phyloP scores from a whole-genome alignment of 2,797 vertebrate genomes.

The Mycteria americana region DNA sequence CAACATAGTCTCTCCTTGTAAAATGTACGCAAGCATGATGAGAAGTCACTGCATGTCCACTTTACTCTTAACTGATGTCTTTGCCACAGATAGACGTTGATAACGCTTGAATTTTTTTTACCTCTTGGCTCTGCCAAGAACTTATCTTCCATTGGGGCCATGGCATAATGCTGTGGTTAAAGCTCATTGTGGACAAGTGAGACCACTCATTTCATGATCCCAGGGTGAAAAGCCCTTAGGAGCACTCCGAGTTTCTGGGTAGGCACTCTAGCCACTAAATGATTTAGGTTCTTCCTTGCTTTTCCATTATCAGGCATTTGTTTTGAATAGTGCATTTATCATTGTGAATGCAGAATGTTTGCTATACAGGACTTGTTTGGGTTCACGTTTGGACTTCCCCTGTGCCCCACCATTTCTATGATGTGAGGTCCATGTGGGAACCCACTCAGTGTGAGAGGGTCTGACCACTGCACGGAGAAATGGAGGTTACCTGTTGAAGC shows the following conservation, averaged over 20 bases:
- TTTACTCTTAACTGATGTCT: background rate
- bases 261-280: background rate
- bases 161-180: background rate
- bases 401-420: background rate
- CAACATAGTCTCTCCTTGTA: background rate
- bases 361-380: background rate
- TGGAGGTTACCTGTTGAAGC: background rate
- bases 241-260: background rate
- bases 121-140: background rate
- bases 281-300: background rate
- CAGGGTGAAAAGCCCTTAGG: background rate
- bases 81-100: background rate
- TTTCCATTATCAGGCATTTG: background rate
- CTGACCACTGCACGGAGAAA: background rate
- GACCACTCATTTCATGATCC: background rate
- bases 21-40: background rate
- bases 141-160: background rate
- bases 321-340: background rate
- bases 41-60: background rate
- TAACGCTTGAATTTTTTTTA: background rate
- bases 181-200: background rate
- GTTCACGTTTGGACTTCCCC: background rate
- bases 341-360: background rate
- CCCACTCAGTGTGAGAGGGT: background rate
- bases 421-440: background rate